Conservation (phyloP, 2,797 vertebrate genomes). For the Ammospiza maritima region DNA sequence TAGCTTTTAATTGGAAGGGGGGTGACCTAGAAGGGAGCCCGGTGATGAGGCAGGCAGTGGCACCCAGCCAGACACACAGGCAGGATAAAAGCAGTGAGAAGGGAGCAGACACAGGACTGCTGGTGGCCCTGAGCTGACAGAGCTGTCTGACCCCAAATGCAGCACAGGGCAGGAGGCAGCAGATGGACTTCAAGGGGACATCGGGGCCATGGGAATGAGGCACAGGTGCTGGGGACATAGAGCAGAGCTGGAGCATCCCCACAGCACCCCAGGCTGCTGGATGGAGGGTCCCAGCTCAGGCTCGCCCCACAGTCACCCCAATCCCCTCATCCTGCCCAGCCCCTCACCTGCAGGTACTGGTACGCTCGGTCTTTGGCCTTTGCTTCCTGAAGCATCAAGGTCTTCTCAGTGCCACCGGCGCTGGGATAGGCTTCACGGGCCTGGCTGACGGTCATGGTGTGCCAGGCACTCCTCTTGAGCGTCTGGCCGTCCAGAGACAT, state of each 20-base stretch:
- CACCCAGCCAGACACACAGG: slow-evolving; percentile 10
- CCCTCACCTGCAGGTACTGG: slow-evolving; percentile 94
- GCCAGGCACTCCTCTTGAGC: slow-evolving; percentile 96
- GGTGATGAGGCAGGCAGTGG: not conserved
- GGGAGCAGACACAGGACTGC: not conserved
- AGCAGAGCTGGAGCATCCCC: not conserved
- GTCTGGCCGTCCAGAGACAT: slow-evolving; percentile 92
- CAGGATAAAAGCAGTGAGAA: not conserved
- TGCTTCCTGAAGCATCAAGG: slow-evolving; percentile 90
- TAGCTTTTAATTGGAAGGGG: slow-evolving; percentile 66
- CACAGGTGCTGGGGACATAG: accelerated
- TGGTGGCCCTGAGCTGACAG: not conserved
- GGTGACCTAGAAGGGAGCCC: slow-evolving; percentile 54
- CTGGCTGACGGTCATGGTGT: slow-evolving; percentile 98
- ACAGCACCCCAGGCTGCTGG: accelerated
- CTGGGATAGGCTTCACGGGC: slow-evolving; percentile 93
- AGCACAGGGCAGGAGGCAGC: not conserved
- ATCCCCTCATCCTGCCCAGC: not conserved
- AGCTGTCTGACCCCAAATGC: not conserved
- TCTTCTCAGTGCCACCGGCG: slow-evolving; percentile 86
- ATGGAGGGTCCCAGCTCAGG: not conserved
- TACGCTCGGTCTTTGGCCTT: slow-evolving; percentile 92
- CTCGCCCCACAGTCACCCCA: accelerated
- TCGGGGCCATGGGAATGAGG: not conserved
- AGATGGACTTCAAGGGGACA: slow-evolving; percentile 10